Percentiles rank a stretch among this genome's conserved stretches.
phyloP scores from a whole-genome alignment of 2,113 vertebrate species.

The Nyctibius bracteatus region DNA sequence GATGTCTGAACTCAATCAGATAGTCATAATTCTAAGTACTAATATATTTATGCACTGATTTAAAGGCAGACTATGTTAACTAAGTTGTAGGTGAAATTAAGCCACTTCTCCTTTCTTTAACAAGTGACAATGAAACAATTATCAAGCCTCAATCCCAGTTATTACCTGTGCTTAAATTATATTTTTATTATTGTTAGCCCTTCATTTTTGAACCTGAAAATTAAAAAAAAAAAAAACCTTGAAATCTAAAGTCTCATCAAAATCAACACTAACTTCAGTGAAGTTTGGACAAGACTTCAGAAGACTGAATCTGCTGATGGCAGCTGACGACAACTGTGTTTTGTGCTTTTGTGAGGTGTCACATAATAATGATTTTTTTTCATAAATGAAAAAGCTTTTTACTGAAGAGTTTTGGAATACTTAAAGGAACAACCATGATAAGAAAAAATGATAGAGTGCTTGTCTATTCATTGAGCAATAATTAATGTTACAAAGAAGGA shows the following conservation, averaged over 20 bases:
- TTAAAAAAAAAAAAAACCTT: not conserved
- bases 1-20: not conserved
- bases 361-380: not conserved
- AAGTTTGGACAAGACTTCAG: not conserved
- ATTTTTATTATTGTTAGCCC: not conserved
- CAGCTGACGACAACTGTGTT: not conserved
- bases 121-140: rapidly evolving
- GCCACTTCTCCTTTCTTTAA: not conserved
- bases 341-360: not conserved
- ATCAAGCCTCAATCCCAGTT: not conserved
- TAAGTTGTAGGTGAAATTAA: not conserved
- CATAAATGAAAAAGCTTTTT: not conserved
- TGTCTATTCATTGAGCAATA: not conserved
- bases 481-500: not conserved
- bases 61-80: not conserved
- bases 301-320: not conserved
- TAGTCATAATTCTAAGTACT: not conserved
- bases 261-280: not conserved
- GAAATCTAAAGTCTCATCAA: not conserved
- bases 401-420: not conserved
- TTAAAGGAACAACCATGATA: not conserved
- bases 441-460: not conserved
- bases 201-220: not conserved
- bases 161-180: not conserved
- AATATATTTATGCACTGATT: not conserved